Evolutionary conservation across 2,113 vertebrate species (phyloP).

Genomic region (Lepidothrix coronata): DNA sequence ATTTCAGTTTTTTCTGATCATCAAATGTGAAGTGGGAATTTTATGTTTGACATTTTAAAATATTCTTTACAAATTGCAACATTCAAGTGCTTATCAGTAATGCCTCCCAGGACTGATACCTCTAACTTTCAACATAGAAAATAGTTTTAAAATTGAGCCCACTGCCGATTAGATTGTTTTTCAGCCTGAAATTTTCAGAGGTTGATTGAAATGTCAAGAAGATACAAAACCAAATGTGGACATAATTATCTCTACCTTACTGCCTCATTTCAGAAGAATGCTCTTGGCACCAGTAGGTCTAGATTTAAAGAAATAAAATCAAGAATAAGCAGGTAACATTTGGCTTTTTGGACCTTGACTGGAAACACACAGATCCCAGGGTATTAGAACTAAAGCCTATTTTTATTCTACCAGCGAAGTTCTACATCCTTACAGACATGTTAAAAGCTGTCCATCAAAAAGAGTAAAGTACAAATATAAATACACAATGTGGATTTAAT

Average conservation of each 20-base stretch:
- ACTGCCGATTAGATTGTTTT: not conserved
- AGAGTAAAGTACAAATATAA: not conserved
- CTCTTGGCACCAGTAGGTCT: not conserved
- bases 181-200: not conserved
- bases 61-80: not conserved
- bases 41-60: not conserved
- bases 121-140: not conserved
- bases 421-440: not conserved
- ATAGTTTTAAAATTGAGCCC: constrained; percentile 20
- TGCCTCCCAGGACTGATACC: not conserved
- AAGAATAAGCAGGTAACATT: not conserved
- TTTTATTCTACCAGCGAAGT: not conserved
- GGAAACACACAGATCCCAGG: not conserved
- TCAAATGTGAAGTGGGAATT: not conserved
- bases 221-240: not conserved
- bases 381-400: not conserved
- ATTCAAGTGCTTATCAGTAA: not conserved
- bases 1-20: not conserved
- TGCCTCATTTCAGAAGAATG: not conserved
- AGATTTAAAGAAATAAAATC: not conserved
- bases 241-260: not conserved
- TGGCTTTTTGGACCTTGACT: not conserved
- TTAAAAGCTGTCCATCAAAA: not conserved
- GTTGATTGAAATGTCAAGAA: not conserved
- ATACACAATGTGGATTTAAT: not conserved